phyloP scores from a whole-genome alignment of 92 coral and sea anemone species.

The Epizoanthus rinbou region DNA sequence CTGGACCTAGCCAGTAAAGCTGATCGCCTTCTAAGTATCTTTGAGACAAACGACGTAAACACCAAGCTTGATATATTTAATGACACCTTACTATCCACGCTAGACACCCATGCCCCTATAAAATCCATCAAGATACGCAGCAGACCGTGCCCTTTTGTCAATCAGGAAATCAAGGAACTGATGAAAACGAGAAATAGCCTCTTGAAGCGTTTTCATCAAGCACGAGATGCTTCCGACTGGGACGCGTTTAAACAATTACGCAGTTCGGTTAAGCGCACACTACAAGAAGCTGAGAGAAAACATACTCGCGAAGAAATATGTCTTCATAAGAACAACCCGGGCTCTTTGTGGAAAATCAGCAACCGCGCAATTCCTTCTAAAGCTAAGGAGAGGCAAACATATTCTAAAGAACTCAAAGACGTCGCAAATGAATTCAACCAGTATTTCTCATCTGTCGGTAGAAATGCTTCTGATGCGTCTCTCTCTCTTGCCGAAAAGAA shows the following conservation, averaged over 20 bases:
- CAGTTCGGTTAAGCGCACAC: conserved; percentile 44
- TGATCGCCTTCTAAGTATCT: conserved; percentile 18
- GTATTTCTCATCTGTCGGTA: too few relatives aligned
- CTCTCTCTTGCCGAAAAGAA: too few relatives aligned
- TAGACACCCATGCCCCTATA: conserved; percentile 51
- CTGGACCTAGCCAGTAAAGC: conserved; percentile 49
- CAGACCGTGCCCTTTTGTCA: conserved; percentile 63
- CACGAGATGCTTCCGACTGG: conserved; percentile 45
- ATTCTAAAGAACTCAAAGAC: too few relatives aligned
- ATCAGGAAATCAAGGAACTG: conserved; percentile 51
- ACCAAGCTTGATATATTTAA: conserved; percentile 43
- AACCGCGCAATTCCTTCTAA: too few relatives aligned
- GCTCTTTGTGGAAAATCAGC: too few relatives aligned
- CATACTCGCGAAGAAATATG: too few relatives aligned
- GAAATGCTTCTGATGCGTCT: too few relatives aligned
- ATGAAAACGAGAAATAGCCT: conserved; percentile 50
- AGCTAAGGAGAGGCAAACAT: too few relatives aligned
- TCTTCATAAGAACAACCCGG: too few relatives aligned
- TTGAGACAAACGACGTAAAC: conserved; percentile 37
- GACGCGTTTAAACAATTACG: not conserved
- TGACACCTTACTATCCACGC: conserved; percentile 46
- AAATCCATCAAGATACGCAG: conserved; percentile 52
- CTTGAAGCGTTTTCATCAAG: conserved; percentile 50
- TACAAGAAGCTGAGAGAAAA: too few relatives aligned
- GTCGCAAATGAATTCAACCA: too few relatives aligned